Evolutionary conservation across 2,888 invertebrate species (phyloP).

Genomic region (Hirtodrosophila duncani): DNA sequence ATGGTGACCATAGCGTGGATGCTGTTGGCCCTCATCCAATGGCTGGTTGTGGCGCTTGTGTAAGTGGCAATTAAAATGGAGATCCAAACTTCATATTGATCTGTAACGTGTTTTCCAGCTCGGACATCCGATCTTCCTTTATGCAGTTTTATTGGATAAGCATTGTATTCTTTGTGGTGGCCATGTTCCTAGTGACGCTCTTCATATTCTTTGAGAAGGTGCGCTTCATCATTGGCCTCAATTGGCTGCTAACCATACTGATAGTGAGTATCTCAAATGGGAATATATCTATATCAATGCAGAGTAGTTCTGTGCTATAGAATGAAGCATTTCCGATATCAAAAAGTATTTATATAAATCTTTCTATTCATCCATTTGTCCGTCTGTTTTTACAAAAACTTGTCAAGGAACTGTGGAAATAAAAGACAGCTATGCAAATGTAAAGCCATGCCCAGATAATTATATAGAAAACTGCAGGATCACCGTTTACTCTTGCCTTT

Average conservation of each 20-base stretch:
- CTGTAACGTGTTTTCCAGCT: conserved; percentile 11
- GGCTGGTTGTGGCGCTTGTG: conserved; percentile 37
- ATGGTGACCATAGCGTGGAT: conserved; percentile 41
- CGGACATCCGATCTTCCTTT: not conserved
- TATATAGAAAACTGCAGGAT: no score
- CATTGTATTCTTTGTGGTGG: conserved; percentile 42
- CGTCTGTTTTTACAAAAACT: no score
- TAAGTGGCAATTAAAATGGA: conserved; percentile 23
- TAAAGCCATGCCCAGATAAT: no score
- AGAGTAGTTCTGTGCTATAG: no score
- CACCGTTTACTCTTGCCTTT: no score
- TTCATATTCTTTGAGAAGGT: conserved; percentile 58
- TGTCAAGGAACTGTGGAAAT: no score
- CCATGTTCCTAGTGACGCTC: conserved; percentile 35
- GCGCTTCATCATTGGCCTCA: conserved; percentile 43
- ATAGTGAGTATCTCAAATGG: conserved; percentile 53
- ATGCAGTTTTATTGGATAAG: conserved; percentile 31
- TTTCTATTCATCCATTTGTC: no score
- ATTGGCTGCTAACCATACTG: conserved; percentile 46
- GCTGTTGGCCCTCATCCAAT: conserved; percentile 51
- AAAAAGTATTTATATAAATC: no score
- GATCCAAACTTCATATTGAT: fast-evolving
- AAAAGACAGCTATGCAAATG: no score
- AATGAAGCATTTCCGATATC: no score
- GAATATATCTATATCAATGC: not conserved